phyloP scores from a whole-genome alignment of 2,888 invertebrate genomes.

The Ischnura elegans region DNA sequence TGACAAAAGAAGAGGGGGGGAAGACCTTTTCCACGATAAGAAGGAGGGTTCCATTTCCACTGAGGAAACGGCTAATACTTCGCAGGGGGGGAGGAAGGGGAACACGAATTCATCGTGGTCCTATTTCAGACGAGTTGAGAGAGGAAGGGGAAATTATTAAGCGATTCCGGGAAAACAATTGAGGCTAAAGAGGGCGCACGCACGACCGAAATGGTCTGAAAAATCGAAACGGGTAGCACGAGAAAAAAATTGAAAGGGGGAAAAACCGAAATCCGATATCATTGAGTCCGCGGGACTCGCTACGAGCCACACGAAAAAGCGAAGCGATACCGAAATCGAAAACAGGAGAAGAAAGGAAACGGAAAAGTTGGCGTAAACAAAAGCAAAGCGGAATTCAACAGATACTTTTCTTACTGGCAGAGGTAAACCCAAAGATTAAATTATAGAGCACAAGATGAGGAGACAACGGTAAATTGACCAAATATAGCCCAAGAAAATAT shows the following conservation, averaged over 20 bases:
- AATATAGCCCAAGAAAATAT: too few relatives aligned
- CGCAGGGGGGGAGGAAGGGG: too few relatives aligned
- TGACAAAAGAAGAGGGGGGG: background rate
- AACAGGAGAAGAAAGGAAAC: background rate
- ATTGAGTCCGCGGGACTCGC: background rate
- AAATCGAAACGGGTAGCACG: background rate
- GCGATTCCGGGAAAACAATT: constrained; percentile 27
- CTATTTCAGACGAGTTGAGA: background rate
- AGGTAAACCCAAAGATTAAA: background rate
- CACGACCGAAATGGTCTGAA: background rate
- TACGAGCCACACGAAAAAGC: background rate
- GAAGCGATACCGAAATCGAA: background rate
- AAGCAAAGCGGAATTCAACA: background rate
- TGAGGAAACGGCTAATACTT: background rate
- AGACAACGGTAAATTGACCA: background rate
- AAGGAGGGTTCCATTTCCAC: background rate
- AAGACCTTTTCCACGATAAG: background rate
- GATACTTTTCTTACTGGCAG: background rate
- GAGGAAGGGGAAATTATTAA: constrained; percentile 12
- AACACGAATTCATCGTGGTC: background rate
- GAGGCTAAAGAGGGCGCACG: constrained; percentile 1
- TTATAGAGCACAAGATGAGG: background rate
- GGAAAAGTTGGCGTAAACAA: background rate
- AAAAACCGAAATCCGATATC: background rate
- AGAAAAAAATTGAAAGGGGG: background rate